phyloP scores from a whole-genome alignment of 2,113 vertebrate genomes.

The Marmota monax region DNA sequence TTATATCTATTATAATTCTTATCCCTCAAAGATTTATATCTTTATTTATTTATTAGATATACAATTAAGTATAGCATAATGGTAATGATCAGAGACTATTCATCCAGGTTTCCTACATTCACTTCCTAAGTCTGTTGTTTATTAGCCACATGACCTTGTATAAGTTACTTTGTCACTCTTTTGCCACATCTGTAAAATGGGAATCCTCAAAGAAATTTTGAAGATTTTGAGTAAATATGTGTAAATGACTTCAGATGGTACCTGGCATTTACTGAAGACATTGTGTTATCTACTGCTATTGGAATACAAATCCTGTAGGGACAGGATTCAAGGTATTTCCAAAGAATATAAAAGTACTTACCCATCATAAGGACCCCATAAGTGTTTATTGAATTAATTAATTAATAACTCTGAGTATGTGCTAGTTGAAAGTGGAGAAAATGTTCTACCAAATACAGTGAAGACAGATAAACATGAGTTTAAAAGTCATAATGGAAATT shows the following conservation, averaged over 20 bases:
- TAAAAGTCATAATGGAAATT: background rate
- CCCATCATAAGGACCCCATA: background rate
- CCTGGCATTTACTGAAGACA: background rate
- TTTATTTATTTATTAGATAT: background rate
- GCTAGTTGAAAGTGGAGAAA: background rate
- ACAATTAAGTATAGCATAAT: background rate
- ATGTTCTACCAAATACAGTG: background rate
- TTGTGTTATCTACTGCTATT: background rate
- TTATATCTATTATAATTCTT: background rate
- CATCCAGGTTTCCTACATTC: background rate
- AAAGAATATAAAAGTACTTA: background rate
- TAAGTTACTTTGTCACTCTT: background rate
- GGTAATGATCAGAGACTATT: background rate
- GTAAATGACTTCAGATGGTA: background rate
- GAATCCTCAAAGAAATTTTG: background rate
- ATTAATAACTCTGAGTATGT: background rate
- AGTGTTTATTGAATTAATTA: background rate
- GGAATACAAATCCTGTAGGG: background rate
- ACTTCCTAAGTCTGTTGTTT: background rate
- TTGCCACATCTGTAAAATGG: background rate
- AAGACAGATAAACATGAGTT: background rate
- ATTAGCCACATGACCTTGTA: no score
- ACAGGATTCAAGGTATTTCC: background rate
- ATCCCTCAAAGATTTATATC: background rate
- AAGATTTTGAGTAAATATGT: background rate